Percentiles rank a stretch among this genome's conserved stretches.
These are phyloP conservation scores for Puma concolor DNA, from an alignment of 2,113 vertebrate genomes.

Conservation along the genomic window DNA sequence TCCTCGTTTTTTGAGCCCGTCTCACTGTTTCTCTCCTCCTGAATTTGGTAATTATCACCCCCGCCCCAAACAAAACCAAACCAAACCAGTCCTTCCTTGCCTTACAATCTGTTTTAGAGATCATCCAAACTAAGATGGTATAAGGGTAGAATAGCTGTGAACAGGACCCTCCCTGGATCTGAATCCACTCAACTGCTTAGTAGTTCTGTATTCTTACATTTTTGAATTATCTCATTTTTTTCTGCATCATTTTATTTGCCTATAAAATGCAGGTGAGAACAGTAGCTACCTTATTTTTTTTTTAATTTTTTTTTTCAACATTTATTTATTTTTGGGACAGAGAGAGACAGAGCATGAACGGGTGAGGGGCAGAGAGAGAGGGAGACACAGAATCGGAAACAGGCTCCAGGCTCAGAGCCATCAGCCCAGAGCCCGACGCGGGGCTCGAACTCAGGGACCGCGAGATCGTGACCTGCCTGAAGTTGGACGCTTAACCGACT, in stretches of 20 bases:
- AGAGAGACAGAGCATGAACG: too few relatives aligned
- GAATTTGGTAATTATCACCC: not conserved
- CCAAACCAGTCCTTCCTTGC: not conserved
- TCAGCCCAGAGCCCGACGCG: too few relatives aligned
- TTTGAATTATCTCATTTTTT: not conserved
- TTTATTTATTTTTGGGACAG: too few relatives aligned
- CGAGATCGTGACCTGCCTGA: too few relatives aligned
- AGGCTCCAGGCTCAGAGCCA: too few relatives aligned
- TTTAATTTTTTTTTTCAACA: too few relatives aligned
- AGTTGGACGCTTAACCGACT: too few relatives aligned
- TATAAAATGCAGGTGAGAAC: not conserved
- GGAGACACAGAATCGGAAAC: too few relatives aligned
- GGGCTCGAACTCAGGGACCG: too few relatives aligned
- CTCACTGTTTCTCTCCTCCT: not conserved
- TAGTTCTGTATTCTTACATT: not conserved
- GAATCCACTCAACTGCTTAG: not conserved
- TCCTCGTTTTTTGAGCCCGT: not conserved
- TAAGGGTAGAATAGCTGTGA: not conserved
- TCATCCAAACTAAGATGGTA: not conserved
- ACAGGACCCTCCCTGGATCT: not conserved
- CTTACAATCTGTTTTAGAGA: not conserved
- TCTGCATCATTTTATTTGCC: not conserved
- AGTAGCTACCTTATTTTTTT: not conserved
- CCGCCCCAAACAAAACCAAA: not conserved
- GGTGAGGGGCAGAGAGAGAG: too few relatives aligned